These are phyloP conservation scores for Leptoclinus maculatus DNA, from an alignment of 2,797 vertebrate species.

Conservation along the genomic window DNA sequence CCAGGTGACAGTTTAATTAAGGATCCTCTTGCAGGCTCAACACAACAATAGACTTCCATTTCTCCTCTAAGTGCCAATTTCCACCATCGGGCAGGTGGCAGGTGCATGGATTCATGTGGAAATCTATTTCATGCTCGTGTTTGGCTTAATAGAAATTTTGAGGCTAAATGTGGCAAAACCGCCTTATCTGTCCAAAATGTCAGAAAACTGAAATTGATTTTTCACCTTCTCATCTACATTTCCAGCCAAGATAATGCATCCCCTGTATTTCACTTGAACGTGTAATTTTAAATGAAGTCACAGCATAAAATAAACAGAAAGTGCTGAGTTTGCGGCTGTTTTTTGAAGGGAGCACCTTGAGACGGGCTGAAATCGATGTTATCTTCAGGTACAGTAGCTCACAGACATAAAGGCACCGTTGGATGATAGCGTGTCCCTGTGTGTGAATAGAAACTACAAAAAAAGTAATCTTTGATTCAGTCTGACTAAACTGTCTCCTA, in stretches of 20 bases:
- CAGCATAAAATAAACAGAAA: constrained; percentile 31
- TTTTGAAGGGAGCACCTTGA: constrained; percentile 18
- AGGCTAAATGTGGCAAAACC: constrained; percentile 73
- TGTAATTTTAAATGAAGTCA: constrained; percentile 50
- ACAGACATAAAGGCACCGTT: constrained; percentile 29
- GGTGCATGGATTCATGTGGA: constrained; percentile 83
- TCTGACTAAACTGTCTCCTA: constrained; percentile 33
- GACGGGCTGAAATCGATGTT: neutral
- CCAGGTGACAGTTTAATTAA: constrained; percentile 89
- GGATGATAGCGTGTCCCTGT: constrained; percentile 21
- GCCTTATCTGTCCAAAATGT: constrained; percentile 72
- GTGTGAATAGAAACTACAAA: constrained; percentile 27
- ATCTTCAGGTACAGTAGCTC: constrained; percentile 29
- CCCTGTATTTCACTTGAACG: constrained; percentile 29
- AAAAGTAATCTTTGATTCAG: constrained; percentile 42
- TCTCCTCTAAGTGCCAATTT: constrained; percentile 86
- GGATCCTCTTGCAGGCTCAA: constrained; percentile 81
- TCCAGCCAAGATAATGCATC: constrained; percentile 29
- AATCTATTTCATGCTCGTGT: constrained; percentile 85
- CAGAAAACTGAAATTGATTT: constrained; percentile 71
- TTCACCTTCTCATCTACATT: constrained; percentile 57
- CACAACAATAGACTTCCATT: constrained; percentile 86
- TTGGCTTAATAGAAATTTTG: constrained; percentile 83
- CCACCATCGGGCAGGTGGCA: constrained; percentile 80
- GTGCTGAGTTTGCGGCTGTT: constrained; percentile 11